Conservation (phyloP, 2,113 vertebrate genomes). For the Podarcis raffonei region DNA sequence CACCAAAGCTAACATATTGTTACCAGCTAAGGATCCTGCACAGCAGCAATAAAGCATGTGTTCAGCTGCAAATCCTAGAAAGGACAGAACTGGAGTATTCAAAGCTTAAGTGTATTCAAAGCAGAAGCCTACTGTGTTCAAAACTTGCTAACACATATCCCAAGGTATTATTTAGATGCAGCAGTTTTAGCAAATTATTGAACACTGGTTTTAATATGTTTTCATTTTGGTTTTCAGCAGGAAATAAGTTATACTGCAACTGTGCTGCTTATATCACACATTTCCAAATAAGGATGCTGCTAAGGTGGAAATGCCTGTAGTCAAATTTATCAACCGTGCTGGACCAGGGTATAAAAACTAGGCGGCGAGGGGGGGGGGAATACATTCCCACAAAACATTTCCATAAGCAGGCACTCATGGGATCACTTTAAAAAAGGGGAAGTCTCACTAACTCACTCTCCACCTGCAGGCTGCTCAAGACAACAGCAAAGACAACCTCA, state of each 20-base stretch:
- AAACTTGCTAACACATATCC: conserved; percentile 47
- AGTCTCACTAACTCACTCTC: not conserved
- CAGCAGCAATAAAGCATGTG: conserved; percentile 58
- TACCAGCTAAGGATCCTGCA: conserved; percentile 58
- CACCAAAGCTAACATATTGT: conserved; percentile 62
- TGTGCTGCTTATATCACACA: conserved; percentile 27
- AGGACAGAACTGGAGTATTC: conserved; percentile 49
- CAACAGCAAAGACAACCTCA: too few species aligned
- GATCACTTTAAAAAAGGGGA: not conserved
- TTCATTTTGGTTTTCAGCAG: conserved; percentile 31
- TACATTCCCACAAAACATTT: not conserved
- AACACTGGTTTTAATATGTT: conserved; percentile 25
- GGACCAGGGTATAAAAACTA: not conserved
- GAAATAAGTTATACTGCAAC: conserved; percentile 39
- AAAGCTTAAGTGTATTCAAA: conserved; percentile 45
- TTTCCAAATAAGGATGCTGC: not conserved
- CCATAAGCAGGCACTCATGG: not conserved
- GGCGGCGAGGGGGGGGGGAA: too few species aligned
- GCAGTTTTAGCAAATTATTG: conserved; percentile 2
- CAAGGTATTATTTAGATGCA: not conserved
- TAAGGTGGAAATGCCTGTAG: not conserved
- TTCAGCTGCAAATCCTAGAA: conserved; percentile 56
- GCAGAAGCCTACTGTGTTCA: conserved; percentile 22
- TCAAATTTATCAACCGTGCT: not conserved
- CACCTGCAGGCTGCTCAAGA: not conserved